Evolutionary conservation across 2,113 vertebrate genomes (phyloP), one percentile per base, ranked within the genome.

Genomic region (Agelaius phoeniceus): DNA sequence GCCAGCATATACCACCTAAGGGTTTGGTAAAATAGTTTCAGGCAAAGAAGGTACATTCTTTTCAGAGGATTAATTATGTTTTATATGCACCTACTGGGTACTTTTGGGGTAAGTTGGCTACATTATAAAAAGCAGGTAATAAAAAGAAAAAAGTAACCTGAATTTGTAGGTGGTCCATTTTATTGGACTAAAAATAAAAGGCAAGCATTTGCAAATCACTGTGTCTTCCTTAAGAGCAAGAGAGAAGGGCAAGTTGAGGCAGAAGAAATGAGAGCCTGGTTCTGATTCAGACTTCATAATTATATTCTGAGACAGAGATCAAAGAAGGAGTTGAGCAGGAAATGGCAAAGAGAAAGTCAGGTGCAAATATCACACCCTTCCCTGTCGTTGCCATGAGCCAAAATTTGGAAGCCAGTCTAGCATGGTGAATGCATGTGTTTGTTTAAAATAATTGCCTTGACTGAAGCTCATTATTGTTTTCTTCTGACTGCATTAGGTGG

Each of bases 121-220:
- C 76, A 66, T 90, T 87, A 94, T 65, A 84, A 93, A 95, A 95
- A 89, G 51, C 21, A 69, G 43, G 41, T 94, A 94, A 93, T 96
- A 82, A 95, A 92, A 95, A 80, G 73, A 89, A 96, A 90, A 92
- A 90, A 84, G 87, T 37, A 92, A 65, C 22, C 35, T 73, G 82
- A 86, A 91, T 54, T 94, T 94, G 91, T 94, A 95, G 93, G 96
- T 96, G 96, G 94, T 96, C 95, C 39, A 30, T 80, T 97, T 95
- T 90, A 92, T 87, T 94, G 76, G 77, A 86, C 73, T 90, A 82
- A 92, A 95, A 95, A 95, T 87, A 90, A 89, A 96, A 94, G 58
- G 57, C 76, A 95, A 92, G 59, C 10, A 76, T 90, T 81, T 94
- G 91, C 83, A 71, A 93, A 89, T 87, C 89, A 54, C 23, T 37